Conservation (phyloP, 2,797 vertebrate genomes). For the Microcaecilia unicolor region DNA sequence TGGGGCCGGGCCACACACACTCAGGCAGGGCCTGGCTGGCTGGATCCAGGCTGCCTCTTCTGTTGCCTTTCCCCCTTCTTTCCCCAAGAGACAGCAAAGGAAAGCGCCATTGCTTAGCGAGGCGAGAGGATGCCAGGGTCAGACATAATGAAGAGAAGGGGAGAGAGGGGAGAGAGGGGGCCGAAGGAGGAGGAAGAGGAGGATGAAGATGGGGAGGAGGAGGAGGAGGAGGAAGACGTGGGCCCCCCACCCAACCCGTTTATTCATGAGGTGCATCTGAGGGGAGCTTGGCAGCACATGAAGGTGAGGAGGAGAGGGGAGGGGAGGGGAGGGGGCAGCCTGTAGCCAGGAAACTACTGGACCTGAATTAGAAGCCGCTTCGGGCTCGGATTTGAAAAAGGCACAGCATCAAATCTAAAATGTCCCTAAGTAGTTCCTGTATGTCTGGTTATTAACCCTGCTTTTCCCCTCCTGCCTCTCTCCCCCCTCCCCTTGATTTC, state of each 20-base stretch:
- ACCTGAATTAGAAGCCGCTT: too few species aligned
- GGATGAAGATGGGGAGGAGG: too few species aligned
- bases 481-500: too few species aligned
- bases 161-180: too few species aligned
- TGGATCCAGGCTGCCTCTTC: not conserved
- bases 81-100: not conserved
- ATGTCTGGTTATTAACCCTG: too few species aligned
- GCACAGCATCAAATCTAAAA: accelerated
- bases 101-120: not conserved
- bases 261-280: conserved; percentile 29
- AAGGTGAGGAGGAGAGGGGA: conserved; percentile 18
- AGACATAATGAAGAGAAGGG: not conserved
- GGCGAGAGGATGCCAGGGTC: not conserved
- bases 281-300: conserved; percentile 25
- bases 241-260: conserved; percentile 27
- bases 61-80: not conserved
- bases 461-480: too few species aligned
- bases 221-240: too few species aligned
- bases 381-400: too few species aligned
- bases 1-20: too few species aligned
- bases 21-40: too few species aligned
- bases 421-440: too few species aligned
- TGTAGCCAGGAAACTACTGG: not conserved
- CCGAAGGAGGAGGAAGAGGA: not conserved
- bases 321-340: too few species aligned